Percentiles rank a stretch among this genome's conserved stretches.
Evolutionary conservation across 2,888 invertebrate species (phyloP).

Genomic region (Ophion slaviceki): DNA sequence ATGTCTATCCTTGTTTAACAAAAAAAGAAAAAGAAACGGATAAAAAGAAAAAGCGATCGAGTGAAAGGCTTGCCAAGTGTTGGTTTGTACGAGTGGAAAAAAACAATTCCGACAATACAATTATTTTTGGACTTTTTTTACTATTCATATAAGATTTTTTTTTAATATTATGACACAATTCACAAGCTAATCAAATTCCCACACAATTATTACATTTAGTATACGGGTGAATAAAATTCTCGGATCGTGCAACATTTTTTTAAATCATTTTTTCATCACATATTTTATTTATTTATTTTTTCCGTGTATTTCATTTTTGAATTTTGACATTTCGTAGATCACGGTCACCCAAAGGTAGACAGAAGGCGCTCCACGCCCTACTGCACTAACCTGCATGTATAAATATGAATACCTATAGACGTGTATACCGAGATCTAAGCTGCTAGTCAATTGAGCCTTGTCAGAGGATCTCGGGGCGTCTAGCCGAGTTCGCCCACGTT

Average conservation of each 20-base stretch:
- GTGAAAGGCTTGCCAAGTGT: neutral
- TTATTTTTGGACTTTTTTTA: neutral
- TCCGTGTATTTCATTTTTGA: neutral
- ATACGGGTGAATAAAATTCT: neutral
- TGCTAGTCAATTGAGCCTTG: conserved; percentile 40
- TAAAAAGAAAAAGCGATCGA: conserved; percentile 23
- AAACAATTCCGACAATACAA: no score
- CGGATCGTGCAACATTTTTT: neutral
- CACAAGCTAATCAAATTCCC: neutral
- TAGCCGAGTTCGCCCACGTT: conserved; percentile 75
- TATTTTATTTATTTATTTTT: neutral
- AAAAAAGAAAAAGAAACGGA: neutral
- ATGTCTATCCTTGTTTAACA: conserved; percentile 8
- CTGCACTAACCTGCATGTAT: neutral
- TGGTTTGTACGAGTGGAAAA: neutral
- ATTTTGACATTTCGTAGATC: neutral
- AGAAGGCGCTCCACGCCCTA: conserved; percentile 52
- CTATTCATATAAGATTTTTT: neutral
- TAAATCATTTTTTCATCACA: no score
- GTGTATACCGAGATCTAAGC: conserved; percentile 44
- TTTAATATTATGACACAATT: neutral
- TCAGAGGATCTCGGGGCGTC: conserved; percentile 62
- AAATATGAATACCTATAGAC: neutral
- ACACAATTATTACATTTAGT: neutral
- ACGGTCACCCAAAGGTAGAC: neutral